A percentile compares a stretch with the other conserved stretches of the same genome.
phyloP scores from a whole-genome alignment of 2,797 vertebrate species.

The Carapus acus region DNA sequence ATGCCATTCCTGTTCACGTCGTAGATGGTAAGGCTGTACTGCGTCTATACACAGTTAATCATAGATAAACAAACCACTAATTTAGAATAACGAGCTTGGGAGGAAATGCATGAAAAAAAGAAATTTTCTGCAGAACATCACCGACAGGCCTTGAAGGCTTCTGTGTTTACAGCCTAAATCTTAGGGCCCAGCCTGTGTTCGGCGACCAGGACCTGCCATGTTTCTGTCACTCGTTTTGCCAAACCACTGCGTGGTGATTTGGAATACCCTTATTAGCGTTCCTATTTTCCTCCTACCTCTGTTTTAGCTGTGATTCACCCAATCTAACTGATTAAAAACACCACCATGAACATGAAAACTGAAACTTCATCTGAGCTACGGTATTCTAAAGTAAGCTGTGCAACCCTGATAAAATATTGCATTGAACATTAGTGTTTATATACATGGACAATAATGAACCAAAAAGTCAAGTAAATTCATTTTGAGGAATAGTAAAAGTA shows the following conservation, averaged over 20 bases:
- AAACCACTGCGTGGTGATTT: not conserved
- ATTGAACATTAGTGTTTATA: too few relatives aligned
- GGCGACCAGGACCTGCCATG: conserved; percentile 21
- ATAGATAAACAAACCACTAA: conserved; percentile 21
- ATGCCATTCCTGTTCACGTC: conserved; percentile 9
- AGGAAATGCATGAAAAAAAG: conserved; percentile 2
- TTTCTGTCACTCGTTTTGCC: conserved; percentile 5
- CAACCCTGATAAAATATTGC: not conserved
- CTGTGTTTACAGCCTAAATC: conserved; percentile 14
- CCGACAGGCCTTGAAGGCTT: conserved; percentile 7
- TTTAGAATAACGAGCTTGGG: conserved; percentile 17
- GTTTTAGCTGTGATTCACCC: too few relatives aligned
- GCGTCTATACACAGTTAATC: not conserved
- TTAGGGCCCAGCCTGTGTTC: conserved; percentile 27
- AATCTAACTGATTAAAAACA: too few relatives aligned
- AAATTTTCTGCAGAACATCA: conserved; percentile 17
- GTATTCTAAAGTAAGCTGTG: too few relatives aligned
- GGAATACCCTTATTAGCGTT: not conserved
- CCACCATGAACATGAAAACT: too few relatives aligned
- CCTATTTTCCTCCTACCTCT: too few relatives aligned
- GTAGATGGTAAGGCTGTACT: not conserved
- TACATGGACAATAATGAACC: too few relatives aligned
- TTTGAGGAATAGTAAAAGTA: too few relatives aligned
- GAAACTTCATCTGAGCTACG: too few relatives aligned
- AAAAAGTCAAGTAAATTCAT: too few relatives aligned